Conservation (phyloP, 2,113 vertebrate genomes). For the Podarcis muralis region DNA sequence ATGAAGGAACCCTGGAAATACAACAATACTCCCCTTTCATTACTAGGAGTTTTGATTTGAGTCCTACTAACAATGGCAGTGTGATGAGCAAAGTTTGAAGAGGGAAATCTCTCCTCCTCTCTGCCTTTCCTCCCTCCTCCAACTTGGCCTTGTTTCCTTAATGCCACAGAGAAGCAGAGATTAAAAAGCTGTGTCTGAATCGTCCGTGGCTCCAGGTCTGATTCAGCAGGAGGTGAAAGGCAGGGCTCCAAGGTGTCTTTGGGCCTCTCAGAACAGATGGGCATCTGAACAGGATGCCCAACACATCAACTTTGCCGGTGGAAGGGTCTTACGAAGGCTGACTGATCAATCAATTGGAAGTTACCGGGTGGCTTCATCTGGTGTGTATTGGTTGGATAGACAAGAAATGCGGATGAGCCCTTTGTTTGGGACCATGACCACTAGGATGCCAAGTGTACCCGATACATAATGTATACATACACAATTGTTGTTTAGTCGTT, state of each 20-base stretch:
- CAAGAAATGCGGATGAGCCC: too few species aligned
- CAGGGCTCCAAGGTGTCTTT: neutral
- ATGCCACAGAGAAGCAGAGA: conserved; percentile 3
- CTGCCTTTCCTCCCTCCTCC: neutral
- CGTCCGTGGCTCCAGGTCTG: neutral
- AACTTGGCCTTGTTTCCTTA: neutral
- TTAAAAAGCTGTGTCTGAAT: neutral
- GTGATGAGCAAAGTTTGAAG: neutral
- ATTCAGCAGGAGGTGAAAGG: neutral
- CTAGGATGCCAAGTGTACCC: too few species aligned
- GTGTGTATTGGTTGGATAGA: too few species aligned
- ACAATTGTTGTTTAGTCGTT: too few species aligned
- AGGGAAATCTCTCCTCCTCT: neutral
- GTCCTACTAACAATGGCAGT: neutral
- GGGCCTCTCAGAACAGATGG: neutral
- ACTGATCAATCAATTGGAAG: too few species aligned
- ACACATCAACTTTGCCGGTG: too few species aligned
- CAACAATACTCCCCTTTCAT: conserved; percentile 27
- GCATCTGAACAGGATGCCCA: neutral
- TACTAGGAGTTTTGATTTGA: neutral
- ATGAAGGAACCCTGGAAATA: neutral
- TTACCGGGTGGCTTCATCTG: too few species aligned
- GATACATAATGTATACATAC: too few species aligned
- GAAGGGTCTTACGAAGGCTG: too few species aligned
- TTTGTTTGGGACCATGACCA: too few species aligned